A percentile compares a stretch with the other conserved stretches of the same genome.
Evolutionary conservation across 2,888 invertebrate species (phyloP).

Genomic region (Molanna angustata): DNA sequence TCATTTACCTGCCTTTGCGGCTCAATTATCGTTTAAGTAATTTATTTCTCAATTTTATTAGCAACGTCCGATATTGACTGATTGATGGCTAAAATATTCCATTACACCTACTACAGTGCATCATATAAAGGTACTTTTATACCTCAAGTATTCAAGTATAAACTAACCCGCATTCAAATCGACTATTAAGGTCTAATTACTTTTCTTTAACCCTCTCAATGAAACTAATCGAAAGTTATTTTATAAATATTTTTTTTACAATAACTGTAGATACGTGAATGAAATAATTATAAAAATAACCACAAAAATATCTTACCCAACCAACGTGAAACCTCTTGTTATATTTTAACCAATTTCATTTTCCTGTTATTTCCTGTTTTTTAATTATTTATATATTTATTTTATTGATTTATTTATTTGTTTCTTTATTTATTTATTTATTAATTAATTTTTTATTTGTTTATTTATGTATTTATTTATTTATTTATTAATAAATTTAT

Average conservation of each 20-base stretch:
- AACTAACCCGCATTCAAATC: slow-evolving; percentile 17
- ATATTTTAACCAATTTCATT: too few species aligned
- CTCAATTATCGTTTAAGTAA: slow-evolving; percentile 12
- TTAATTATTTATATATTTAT: too few species aligned
- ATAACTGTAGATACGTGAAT: too few species aligned
- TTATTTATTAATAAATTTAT: too few species aligned
- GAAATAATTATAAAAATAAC: too few species aligned
- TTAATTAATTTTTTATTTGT: too few species aligned
- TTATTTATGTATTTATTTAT: too few species aligned
- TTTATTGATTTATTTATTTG: too few species aligned
- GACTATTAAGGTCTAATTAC: slow-evolving; percentile 28
- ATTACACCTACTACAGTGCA: background rate
- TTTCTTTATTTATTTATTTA: too few species aligned
- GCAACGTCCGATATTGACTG: slow-evolving; percentile 17
- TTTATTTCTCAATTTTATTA: slow-evolving; percentile 25
- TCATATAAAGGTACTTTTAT: background rate
- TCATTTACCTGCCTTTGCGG: slow-evolving; percentile 2
- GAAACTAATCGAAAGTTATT: background rate
- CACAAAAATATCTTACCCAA: too few species aligned
- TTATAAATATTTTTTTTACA: background rate
- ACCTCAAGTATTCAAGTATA: background rate
- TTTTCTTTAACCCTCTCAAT: background rate
- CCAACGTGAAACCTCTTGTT: background rate
- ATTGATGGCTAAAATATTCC: slow-evolving; percentile 26
- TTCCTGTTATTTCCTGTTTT: too few species aligned